Evolutionary conservation across 2,113 vertebrate genomes (phyloP).

Genomic region (Oophaga pumilio): DNA sequence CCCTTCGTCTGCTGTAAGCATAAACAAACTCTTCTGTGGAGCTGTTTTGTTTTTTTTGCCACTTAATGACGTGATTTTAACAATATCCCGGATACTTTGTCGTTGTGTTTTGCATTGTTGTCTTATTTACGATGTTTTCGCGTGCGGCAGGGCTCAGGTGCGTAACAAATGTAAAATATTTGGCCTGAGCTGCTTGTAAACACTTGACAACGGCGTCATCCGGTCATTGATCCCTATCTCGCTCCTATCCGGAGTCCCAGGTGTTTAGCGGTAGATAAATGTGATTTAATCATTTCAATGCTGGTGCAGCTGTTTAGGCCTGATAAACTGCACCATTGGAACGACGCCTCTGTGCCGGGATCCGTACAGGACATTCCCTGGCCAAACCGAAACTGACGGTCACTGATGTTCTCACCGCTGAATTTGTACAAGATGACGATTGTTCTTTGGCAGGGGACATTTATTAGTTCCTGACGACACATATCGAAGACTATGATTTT

Average conservation of each 20-base stretch:
- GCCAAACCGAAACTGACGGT: not conserved
- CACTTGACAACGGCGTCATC: not conserved
- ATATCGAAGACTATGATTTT: not conserved
- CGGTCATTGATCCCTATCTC: not conserved
- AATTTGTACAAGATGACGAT: not conserved
- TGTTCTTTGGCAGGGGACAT: not conserved
- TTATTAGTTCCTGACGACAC: not conserved
- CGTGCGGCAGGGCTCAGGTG: not conserved
- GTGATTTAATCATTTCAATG: not conserved
- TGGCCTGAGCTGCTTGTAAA: not conserved
- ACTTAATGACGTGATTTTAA: too few species aligned
- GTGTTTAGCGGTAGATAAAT: conserved; percentile 27
- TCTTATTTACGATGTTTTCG: not conserved
- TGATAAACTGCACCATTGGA: not conserved
- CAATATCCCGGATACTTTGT: not conserved
- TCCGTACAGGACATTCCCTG: conserved; percentile 8
- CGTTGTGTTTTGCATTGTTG: not conserved
- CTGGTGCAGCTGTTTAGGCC: conserved; percentile 7
- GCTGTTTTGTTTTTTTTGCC: too few species aligned
- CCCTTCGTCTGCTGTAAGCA: too few species aligned
- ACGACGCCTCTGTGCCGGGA: not conserved
- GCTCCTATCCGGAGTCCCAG: not conserved
- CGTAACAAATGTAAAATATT: conserved; percentile 3
- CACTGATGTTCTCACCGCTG: not conserved
- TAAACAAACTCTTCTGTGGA: too few species aligned